phyloP scores from a whole-genome alignment of 2,888 invertebrate genomes.

The Synergus japonicus region DNA sequence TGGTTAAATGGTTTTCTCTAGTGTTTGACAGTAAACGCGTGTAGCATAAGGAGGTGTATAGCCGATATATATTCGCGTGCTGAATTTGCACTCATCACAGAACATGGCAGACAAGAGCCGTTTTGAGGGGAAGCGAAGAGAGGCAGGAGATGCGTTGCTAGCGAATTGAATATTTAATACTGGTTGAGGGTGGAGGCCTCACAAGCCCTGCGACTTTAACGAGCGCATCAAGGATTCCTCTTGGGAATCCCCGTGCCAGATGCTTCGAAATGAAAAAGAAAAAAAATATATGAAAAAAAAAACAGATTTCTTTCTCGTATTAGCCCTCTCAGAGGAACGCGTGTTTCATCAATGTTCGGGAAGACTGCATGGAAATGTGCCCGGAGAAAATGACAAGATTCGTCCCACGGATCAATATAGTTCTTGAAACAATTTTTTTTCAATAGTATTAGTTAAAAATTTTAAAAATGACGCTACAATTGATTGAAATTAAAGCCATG shows the following conservation, averaged over 20 bases:
- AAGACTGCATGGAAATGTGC: constrained; percentile 3
- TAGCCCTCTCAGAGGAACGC: background rate
- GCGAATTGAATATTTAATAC: constrained; percentile 37
- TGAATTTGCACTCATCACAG: constrained; percentile 55
- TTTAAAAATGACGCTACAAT: background rate
- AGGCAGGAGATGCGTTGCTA: constrained; percentile 46
- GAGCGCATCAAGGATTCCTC: constrained; percentile 18
- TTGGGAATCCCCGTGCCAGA: constrained; percentile 6
- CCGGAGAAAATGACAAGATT: background rate
- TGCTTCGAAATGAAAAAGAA: background rate
- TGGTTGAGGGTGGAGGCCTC: constrained; percentile 50
- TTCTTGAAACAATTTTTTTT: background rate
- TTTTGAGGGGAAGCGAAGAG: constrained; percentile 35
- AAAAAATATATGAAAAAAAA: constrained; percentile 8
- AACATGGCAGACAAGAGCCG: constrained; percentile 24
- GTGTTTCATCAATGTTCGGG: constrained; percentile 1
- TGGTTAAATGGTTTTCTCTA: constrained; percentile 34
- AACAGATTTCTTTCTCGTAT: constrained; percentile 10
- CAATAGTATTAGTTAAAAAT: background rate
- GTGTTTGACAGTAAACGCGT: constrained; percentile 18
- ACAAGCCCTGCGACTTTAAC: constrained; percentile 26
- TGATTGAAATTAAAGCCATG: background rate
- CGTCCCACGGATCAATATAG: background rate
- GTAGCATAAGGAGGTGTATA: constrained; percentile 49
- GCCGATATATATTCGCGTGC: constrained; percentile 57